A percentile compares a stretch with the other conserved stretches of the same genome.
Conservation (phyloP, 2,113 vertebrate genomes). For the Syrrhaptes paradoxus region DNA sequence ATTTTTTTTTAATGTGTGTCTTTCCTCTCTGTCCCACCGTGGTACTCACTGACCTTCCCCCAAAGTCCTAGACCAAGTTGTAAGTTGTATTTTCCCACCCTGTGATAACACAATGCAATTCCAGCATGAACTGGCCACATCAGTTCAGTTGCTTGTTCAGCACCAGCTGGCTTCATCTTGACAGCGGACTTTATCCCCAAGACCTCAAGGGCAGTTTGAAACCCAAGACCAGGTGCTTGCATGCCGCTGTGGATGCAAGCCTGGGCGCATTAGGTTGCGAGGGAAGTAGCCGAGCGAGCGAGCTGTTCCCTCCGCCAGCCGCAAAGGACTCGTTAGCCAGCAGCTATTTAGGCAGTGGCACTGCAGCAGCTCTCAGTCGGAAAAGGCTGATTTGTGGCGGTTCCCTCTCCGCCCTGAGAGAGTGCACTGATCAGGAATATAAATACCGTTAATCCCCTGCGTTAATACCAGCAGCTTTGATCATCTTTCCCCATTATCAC, state of each 20-base stretch:
- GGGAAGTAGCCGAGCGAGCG: background rate
- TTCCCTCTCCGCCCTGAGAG: slow-evolving; percentile 25
- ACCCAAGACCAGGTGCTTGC: background rate
- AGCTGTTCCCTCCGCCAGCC: background rate
- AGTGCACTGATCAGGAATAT: slow-evolving; percentile 64
- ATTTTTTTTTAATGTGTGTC: too few species aligned
- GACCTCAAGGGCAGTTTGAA: background rate
- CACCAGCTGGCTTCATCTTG: background rate
- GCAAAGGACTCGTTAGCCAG: slow-evolving; percentile 41
- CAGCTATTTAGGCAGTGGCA: slow-evolving; percentile 46
- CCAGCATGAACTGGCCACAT: background rate
- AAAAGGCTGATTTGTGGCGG: slow-evolving; percentile 55
- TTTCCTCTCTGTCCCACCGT: accelerated
- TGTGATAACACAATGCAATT: background rate
- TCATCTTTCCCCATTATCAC: slow-evolving; percentile 68
- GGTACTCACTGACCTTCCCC: background rate
- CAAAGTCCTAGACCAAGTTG: background rate
- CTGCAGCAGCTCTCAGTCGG: slow-evolving; percentile 11
- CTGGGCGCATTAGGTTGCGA: background rate
- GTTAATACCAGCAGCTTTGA: slow-evolving; percentile 70
- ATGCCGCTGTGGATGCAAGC: accelerated
- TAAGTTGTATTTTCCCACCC: background rate
- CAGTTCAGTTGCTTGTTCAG: background rate
- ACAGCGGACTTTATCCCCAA: background rate
- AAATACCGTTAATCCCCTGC: slow-evolving; percentile 65